A percentile compares a stretch with the other conserved stretches of the same genome.
phyloP scores from a whole-genome alignment of 2,888 invertebrate genomes.

The Caradrina clavipalpis region DNA sequence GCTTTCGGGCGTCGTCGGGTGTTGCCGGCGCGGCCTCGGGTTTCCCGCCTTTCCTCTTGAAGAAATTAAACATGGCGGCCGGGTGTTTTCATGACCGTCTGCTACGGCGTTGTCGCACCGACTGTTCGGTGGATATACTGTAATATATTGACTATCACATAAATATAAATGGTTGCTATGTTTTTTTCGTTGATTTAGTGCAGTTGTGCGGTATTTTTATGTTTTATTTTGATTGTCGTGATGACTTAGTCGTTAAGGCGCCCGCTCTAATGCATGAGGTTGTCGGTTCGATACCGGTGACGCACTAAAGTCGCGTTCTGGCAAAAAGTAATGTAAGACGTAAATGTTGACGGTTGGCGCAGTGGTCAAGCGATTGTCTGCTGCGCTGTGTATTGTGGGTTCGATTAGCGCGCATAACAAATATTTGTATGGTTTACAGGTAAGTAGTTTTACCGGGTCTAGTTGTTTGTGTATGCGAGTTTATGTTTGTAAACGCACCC shows the following conservation, averaged over 20 bases:
- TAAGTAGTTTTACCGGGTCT: no score
- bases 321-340: neutral
- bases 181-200: conserved; percentile 39
- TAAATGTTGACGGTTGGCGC: no score
- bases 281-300: no score
- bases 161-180: conserved; percentile 3
- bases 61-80: conserved; percentile 87
- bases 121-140: conserved; percentile 70
- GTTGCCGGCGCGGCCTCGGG: conserved; percentile 75
- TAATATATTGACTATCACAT: conserved; percentile 13
- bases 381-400: no score
- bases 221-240: conserved; percentile 13
- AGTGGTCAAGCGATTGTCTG: no score
- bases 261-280: no score
- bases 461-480: no score
- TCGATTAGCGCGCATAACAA: no score
- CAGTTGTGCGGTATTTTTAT: conserved; percentile 30
- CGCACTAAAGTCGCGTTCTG: neutral
- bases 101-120: conserved; percentile 65
- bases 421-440: no score
- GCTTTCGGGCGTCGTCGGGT: conserved; percentile 74
- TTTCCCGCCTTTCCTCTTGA: conserved; percentile 87
- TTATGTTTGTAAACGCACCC: no score
- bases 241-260: no score
- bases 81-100: conserved; percentile 77